A percentile compares a stretch with the other conserved stretches of the same genome.
Evolutionary conservation across 2,113 vertebrate genomes (phyloP).

Genomic region (Pleuronectes platessa): DNA sequence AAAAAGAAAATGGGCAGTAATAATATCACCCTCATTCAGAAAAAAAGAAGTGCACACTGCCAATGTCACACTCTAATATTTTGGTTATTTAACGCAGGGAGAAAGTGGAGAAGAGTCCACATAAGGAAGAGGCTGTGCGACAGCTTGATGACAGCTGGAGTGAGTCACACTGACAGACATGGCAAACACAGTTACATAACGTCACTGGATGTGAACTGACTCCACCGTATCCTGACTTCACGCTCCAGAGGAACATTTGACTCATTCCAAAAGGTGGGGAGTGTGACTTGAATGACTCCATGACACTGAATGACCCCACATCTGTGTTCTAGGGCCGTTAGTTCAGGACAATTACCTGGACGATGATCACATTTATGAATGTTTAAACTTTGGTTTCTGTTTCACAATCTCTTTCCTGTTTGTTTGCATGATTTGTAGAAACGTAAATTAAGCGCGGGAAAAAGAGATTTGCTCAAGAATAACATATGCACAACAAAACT

Average conservation of each 20-base stretch:
- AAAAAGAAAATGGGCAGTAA: background rate
- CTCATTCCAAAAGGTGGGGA: background rate
- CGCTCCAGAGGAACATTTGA: background rate
- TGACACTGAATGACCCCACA: background rate
- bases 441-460: too few relatives aligned
- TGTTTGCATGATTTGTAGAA: too few relatives aligned
- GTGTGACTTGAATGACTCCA: background rate
- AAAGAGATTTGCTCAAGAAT: too few relatives aligned
- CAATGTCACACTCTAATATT: background rate
- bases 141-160: slow-evolving; percentile 30
- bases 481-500: too few relatives aligned
- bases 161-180: slow-evolving; percentile 14
- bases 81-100: background rate
- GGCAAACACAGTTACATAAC: slow-evolving; percentile 24
- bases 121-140: background rate
- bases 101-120: background rate
- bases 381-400: too few relatives aligned
- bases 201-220: background rate
- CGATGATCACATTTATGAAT: background rate
- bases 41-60: background rate
- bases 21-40: background rate
- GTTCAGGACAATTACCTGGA: background rate
- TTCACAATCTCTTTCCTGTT: too few relatives aligned
- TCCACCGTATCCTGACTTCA: background rate
- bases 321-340: background rate